A percentile compares a stretch with the other conserved stretches of the same genome.
Conservation (phyloP, 2,888 invertebrate genomes). For the Drosophila putrida region DNA sequence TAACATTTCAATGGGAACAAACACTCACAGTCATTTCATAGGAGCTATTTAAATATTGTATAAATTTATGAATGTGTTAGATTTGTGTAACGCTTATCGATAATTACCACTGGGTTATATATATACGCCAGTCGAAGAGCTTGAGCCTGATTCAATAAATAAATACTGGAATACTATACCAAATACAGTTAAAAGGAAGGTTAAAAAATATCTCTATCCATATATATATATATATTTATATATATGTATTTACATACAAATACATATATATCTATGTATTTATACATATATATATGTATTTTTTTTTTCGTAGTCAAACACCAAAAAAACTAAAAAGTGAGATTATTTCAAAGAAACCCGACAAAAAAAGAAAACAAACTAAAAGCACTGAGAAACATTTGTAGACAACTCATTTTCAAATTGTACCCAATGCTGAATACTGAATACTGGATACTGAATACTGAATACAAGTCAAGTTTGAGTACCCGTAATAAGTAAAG, state of each 20-base stretch:
- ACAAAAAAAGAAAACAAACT: constrained; percentile 47
- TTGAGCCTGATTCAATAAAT: constrained; percentile 48
- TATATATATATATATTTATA: constrained; percentile 24
- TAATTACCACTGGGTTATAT: constrained; percentile 27
- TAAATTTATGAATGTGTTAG: constrained; percentile 23
- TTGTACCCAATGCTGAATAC: constrained; percentile 68
- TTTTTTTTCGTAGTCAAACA: constrained; percentile 52
- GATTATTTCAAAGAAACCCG: constrained; percentile 1
- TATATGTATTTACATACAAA: constrained; percentile 15
- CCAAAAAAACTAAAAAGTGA: constrained; percentile 2
- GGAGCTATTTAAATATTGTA: constrained; percentile 22
- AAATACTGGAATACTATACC: constrained; percentile 8
- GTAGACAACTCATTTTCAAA: constrained; percentile 73
- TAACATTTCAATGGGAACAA: background rate
- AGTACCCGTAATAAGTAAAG: constrained; percentile 46
- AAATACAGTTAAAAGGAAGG: constrained; percentile 49
- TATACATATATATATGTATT: constrained; percentile 17
- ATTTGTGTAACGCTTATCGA: constrained; percentile 26
- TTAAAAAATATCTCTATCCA: constrained; percentile 45
- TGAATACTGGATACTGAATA: constrained; percentile 69
- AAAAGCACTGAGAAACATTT: constrained; percentile 64
- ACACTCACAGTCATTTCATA: constrained; percentile 8
- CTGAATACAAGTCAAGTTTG: constrained; percentile 46
- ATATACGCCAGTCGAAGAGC: constrained; percentile 47
- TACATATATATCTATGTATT: constrained; percentile 21